Conservation (phyloP, 2,797 vertebrate species). For the Mormyrus proboscirostris region DNA sequence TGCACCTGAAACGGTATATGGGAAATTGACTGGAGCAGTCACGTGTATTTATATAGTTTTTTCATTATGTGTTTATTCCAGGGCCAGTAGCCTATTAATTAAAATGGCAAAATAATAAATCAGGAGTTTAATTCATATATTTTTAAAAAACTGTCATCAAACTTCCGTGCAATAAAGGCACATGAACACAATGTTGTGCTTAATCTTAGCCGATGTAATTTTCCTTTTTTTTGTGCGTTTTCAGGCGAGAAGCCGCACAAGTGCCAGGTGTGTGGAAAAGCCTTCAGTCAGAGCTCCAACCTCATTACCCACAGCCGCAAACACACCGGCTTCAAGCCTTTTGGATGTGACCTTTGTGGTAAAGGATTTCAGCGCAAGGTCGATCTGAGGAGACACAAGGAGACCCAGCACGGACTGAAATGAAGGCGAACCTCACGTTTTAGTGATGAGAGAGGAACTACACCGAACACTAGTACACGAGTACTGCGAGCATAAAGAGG, state of each 20-base stretch:
- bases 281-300: constrained; percentile 98
- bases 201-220: neutral
- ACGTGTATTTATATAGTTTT: neutral
- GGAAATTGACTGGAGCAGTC: neutral
- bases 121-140: neutral
- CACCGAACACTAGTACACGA: constrained; percentile 33
- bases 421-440: constrained; percentile 47
- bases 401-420: constrained; percentile 91
- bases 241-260: constrained; percentile 97
- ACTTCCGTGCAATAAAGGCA: neutral
- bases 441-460: neutral
- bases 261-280: constrained; percentile 97
- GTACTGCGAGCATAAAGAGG: neutral
- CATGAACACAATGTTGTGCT: no score
- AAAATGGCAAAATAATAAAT: neutral
- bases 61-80: no score
- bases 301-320: constrained; percentile 98
- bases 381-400: constrained; percentile 90
- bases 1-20: neutral
- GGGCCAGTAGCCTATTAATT: neutral
- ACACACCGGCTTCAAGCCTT: constrained; percentile 97
- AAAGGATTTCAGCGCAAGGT: constrained; percentile 98
- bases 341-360: constrained; percentile 89
- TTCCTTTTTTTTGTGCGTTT: neutral
- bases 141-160: neutral